Conservation (phyloP, 2,888 invertebrate species). For the Agrochola litura region DNA sequence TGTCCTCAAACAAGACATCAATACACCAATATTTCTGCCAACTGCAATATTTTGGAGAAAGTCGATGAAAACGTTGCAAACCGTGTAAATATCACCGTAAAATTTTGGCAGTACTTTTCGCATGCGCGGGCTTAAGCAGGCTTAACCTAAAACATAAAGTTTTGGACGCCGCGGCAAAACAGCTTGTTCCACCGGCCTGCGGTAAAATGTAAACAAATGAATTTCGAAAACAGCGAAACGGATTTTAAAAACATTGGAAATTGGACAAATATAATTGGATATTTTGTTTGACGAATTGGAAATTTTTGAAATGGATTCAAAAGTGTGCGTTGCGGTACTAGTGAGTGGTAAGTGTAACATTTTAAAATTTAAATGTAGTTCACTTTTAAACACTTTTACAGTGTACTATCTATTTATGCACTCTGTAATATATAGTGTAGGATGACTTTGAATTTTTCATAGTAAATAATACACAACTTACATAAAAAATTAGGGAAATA, state of each 20-base stretch:
- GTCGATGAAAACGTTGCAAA: conserved; percentile 86
- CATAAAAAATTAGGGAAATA: background rate
- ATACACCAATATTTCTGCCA: conserved; percentile 34
- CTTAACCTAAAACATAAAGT: conserved; percentile 67
- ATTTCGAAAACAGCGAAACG: conserved; percentile 34
- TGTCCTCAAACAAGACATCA: conserved; percentile 1
- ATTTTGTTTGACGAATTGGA: conserved; percentile 27
- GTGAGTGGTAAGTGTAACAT: conserved; percentile 36
- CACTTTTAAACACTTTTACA: background rate
- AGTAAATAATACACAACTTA: background rate
- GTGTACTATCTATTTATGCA: background rate
- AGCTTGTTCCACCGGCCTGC: conserved; percentile 58
- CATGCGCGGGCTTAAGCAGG: conserved; percentile 75
- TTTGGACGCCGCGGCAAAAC: conserved; percentile 67
- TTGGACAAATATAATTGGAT: conserved; percentile 22
- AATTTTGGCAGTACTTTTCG: conserved; percentile 76
- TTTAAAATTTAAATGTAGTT: background rate
- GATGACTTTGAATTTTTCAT: background rate
- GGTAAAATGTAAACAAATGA: conserved; percentile 68
- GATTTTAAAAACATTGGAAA: conserved; percentile 35
- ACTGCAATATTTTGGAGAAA: conserved; percentile 69
- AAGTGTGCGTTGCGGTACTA: background rate
- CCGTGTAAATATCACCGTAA: conserved; percentile 64
- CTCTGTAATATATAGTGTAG: too few species aligned
- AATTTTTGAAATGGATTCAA: conserved; percentile 42